Evolutionary conservation across 2,888 invertebrate species (phyloP), one percentile per base, ranked within the genome.

Genomic region (Tipula helvola): DNA sequence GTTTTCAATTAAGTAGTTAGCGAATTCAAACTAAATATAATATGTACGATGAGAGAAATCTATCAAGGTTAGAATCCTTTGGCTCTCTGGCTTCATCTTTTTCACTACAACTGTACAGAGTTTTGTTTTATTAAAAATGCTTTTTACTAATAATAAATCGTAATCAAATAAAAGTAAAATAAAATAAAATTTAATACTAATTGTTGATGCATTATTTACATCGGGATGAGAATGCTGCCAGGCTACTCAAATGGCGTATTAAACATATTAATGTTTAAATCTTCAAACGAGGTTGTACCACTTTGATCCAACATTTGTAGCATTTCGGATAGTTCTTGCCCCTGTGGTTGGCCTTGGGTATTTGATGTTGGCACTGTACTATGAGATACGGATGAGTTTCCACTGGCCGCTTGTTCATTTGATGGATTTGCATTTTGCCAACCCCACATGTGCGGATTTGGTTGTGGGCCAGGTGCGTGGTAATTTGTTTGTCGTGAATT

Each of bases 271-370:
- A 97, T 94, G 90, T 96, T 96, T 89, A 97, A 93, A 91, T 97
- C 97, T 91, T 97, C 97, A 91, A 97, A 97, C 41, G 96, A 95
- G 87, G 96, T 93, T 57, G 96, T 94, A 86, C 95, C 96, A 89
- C 95, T 95, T 91, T 96, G 96, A 92, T 97, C 96, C 87, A 98
- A 92, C 95, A 98, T 97, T 92, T 97, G 97, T 89, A 98, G 93
- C 97, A 98, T 97, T 90, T 98, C 97, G 16, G 97, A 96, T 87
- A 97, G 93, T 92, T 97, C 97, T 89, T 95, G 96, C 7, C 95
- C 95, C 89, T 95, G 95, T 71, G 95, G 94, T 42, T 92, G 92
- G 83, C 92, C 92, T 83, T 92, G 91, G 28, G 90, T 89, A 88
- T 90, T 90, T 86, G 90, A 90, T 28, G 88, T 89, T 71, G 89